phyloP scores from a whole-genome alignment of 2,888 invertebrate species.

The Hypena proboscidalis region DNA sequence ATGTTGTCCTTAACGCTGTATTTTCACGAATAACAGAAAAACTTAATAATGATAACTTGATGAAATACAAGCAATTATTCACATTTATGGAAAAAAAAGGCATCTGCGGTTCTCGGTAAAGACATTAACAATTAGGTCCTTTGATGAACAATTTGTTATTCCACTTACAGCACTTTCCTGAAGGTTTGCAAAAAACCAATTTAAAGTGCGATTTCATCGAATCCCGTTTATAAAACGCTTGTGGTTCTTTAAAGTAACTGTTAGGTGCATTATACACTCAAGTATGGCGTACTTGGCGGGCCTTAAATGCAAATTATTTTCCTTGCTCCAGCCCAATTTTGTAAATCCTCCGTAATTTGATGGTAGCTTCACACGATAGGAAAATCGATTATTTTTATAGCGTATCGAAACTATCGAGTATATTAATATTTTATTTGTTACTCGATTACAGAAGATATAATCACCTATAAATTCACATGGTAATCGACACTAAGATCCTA shows the following conservation, averaged over 20 bases:
- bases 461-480: constrained; percentile 7
- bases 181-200: constrained; percentile 32
- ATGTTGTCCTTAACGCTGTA: not conserved
- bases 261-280: constrained; percentile 22
- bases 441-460: constrained; percentile 2
- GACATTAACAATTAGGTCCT: constrained; percentile 21
- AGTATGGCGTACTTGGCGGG: no score
- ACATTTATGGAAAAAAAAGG: constrained; percentile 2
- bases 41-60: not conserved
- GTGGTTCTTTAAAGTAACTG: constrained; percentile 16
- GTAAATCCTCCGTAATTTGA: no score
- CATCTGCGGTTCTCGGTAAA: constrained; percentile 29
- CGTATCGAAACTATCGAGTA: not conserved
- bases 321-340: no score
- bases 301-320: no score
- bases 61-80: constrained; percentile 16
- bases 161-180: constrained; percentile 18
- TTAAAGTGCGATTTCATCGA: constrained; percentile 28
- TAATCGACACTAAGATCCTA: constrained; percentile 4
- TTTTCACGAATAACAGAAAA: not conserved
- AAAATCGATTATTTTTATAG: not conserved
- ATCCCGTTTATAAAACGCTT: constrained; percentile 15
- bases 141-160: constrained; percentile 30
- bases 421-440: no score
- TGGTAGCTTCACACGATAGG: no score